Base-by-base conservation (phyloP, 2,797 vertebrate species). In the Enteromius anoplus region DNA sequence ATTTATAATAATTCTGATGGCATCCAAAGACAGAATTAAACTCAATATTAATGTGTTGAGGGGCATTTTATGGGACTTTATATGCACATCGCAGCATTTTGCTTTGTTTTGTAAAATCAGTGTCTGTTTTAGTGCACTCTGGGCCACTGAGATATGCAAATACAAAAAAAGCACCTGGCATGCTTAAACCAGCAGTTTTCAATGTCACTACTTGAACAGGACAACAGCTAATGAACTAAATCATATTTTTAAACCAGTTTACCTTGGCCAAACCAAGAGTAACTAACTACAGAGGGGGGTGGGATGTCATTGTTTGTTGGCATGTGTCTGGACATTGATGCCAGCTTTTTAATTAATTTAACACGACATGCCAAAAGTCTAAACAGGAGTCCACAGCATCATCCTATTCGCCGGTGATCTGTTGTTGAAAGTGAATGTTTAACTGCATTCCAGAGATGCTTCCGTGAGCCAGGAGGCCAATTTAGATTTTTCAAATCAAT, bases 141-240 rank as follows among this genome's bases (percentile, higher is more conserved):
- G 45, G 42, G 62, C 42, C 12, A 60, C 6, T 10, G 62, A 47
- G 62, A 15, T 58, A 82, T 84, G 70, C 85, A 85, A 87, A 87
- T 75, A 34, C 40, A 70, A 53, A 26, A 68, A 69, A 77, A 83
- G 26, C 58, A 80, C 80, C 82, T 82, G 55, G 5, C 72, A 53
- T 26, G 15, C 64, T 12, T 19, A 77, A 80, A 26, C 23, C 82
- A 53, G 49, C 77, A 71, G 42, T 29, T 73, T 42, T 69, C 53
- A 80, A 19, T 76, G 71, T 42, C 58, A 75, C 2, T 5, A 47
- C 66, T 47, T 14, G 45, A 62, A 65, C 49, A n/a, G 45, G 5
- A n/a, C 40, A 37, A 19, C 10, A 34, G 42, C 12, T 19, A 7
- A 51, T 37, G 29, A 26, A 40, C 42, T 8, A 51, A 42, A 42